Conservation (phyloP, 2,888 invertebrate species). For the Rhamnusium bicolor region DNA sequence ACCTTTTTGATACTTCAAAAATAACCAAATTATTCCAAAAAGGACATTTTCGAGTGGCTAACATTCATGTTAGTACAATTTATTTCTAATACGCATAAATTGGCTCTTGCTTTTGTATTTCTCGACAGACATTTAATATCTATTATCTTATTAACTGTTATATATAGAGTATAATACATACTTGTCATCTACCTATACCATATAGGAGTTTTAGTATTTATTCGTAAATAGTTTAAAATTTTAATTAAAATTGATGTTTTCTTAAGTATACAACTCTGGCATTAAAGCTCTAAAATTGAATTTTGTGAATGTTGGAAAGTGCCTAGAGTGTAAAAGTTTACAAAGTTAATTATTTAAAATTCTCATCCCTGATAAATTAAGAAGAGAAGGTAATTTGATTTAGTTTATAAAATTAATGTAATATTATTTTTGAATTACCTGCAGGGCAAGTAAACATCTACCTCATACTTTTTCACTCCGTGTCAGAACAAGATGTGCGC, state of each 20-base stretch:
- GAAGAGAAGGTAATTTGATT: constrained; percentile 53
- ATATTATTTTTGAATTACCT: constrained; percentile 60
- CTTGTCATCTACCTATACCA: too few species aligned
- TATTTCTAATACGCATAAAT: too few species aligned
- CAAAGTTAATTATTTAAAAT: constrained; percentile 53
- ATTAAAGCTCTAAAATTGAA: constrained; percentile 43
- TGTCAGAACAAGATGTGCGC: constrained; percentile 64
- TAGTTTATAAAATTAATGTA: constrained; percentile 56
- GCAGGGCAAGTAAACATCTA: constrained; percentile 43
- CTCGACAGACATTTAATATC: too few species aligned
- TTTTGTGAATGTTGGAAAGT: constrained; percentile 42
- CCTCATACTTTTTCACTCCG: constrained; percentile 58
- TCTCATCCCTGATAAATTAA: constrained; percentile 47
- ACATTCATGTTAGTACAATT: too few species aligned
- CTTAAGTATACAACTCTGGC: constrained; percentile 36
- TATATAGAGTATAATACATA: too few species aligned
- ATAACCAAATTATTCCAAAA: too few species aligned
- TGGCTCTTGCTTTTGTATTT: too few species aligned
- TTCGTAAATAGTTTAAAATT: constrained; percentile 46
- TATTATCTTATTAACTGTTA: too few species aligned
- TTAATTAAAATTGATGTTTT: constrained; percentile 47
- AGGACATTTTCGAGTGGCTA: too few species aligned
- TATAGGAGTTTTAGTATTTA: background rate
- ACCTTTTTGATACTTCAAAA: too few species aligned
- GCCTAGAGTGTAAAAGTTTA: constrained; percentile 49